phyloP scores from a whole-genome alignment of 2,888 invertebrate species.

The Apodemia zela region DNA sequence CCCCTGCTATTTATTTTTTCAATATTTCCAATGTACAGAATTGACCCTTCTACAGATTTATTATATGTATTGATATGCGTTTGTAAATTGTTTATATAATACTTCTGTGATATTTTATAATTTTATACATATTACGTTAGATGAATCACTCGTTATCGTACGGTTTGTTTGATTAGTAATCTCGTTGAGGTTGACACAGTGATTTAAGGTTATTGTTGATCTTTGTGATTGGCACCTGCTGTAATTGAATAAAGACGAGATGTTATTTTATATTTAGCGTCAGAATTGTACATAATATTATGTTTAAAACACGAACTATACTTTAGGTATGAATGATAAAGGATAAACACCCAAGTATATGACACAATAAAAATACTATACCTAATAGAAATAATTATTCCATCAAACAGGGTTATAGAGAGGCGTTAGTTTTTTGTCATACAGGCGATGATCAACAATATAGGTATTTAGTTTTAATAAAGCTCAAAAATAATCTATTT shows the following conservation, averaged over 20 bases:
- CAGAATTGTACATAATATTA: background rate
- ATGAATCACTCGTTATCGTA: slow-evolving; percentile 52
- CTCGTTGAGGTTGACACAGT: slow-evolving; percentile 41
- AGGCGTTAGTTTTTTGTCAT: too few relatives aligned
- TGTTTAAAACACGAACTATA: background rate
- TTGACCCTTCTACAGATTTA: too few relatives aligned
- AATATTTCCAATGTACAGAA: too few relatives aligned
- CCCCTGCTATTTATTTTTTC: too few relatives aligned
- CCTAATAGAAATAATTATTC: too few relatives aligned
- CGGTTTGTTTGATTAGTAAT: slow-evolving; percentile 52
- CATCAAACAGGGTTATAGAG: background rate
- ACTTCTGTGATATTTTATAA: slow-evolving; percentile 72
- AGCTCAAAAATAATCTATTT: too few relatives aligned
- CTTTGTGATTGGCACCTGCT: slow-evolving; percentile 6
- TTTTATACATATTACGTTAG: slow-evolving; percentile 34
- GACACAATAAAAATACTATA: too few relatives aligned
- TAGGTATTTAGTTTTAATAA: too few relatives aligned
- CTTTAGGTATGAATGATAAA: too few relatives aligned
- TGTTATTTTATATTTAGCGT: background rate
- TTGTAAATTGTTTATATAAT: slow-evolving; percentile 45
- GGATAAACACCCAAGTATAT: too few relatives aligned
- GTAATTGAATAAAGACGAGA: background rate
- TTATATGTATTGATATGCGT: too few relatives aligned
- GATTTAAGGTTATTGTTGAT: slow-evolving; percentile 24
- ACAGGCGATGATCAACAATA: too few relatives aligned